Evolutionary conservation across 2,888 invertebrate species (phyloP).

Genomic region (Leptopilina myrica): DNA sequence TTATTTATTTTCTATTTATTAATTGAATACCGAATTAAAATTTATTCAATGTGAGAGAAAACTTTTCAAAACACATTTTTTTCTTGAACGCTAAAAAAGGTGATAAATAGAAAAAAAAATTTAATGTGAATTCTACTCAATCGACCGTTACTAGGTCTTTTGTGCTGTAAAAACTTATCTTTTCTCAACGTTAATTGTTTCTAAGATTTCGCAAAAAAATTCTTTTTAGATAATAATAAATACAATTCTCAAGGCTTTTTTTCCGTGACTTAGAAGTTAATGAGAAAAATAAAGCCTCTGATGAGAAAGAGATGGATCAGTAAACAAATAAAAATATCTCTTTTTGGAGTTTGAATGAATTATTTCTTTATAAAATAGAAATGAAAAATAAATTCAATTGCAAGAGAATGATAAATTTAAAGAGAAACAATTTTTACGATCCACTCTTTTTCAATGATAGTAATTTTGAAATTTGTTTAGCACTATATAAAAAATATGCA

Average conservation of each 20-base stretch:
- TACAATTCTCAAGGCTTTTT: conserved; percentile 8
- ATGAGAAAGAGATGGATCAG: conserved; percentile 13
- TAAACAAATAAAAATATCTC: conserved; percentile 16
- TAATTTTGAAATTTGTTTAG: conserved; percentile 29
- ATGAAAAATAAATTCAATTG: neutral
- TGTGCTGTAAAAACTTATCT: conserved; percentile 27
- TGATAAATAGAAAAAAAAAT: conserved; percentile 24
- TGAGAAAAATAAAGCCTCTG: neutral
- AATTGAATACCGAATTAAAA: too few relatives aligned
- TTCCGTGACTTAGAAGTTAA: conserved; percentile 13
- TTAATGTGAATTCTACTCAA: conserved; percentile 29
- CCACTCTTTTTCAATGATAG: conserved; percentile 20
- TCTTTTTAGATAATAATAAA: conserved; percentile 3
- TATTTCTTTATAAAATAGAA: neutral
- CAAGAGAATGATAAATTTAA: neutral
- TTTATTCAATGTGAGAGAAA: neutral
- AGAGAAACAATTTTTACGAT: neutral
- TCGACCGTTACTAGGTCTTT: conserved; percentile 26
- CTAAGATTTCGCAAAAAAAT: conserved; percentile 14
- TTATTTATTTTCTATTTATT: too few relatives aligned
- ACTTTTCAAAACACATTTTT: neutral
- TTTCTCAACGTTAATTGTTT: conserved; percentile 16
- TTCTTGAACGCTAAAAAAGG: neutral
- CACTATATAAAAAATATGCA: conserved; percentile 16
- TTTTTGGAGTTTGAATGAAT: neutral